These are phyloP conservation scores for Neria commutata DNA, from an alignment of 2,888 invertebrate genomes.

Conservation along the genomic window DNA sequence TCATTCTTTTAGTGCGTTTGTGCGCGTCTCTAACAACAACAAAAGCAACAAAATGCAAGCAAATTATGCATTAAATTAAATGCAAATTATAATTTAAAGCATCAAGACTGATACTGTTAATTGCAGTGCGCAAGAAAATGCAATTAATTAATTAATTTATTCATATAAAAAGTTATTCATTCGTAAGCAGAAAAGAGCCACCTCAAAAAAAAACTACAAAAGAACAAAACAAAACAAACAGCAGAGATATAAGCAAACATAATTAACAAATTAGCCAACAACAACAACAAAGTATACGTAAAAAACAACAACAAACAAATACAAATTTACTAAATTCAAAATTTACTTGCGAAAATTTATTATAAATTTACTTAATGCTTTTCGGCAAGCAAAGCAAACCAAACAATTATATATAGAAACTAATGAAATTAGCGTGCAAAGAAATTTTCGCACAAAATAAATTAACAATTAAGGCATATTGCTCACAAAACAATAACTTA, in stretches of 20 bases:
- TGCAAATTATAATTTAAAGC: slow-evolving; percentile 32
- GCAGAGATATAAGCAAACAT: slow-evolving; percentile 12
- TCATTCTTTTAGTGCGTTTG: slow-evolving; percentile 14
- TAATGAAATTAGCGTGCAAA: slow-evolving; percentile 24
- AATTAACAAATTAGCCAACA: slow-evolving; percentile 27
- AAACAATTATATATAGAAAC: slow-evolving; percentile 31
- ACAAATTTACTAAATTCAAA: slow-evolving; percentile 28
- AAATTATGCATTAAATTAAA: slow-evolving; percentile 24
- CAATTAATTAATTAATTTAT: too few species aligned
- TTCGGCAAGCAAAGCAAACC: slow-evolving; percentile 33
- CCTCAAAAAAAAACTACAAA: slow-evolving; percentile 28
- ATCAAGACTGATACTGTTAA: slow-evolving; percentile 52
- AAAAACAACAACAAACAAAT: slow-evolving; percentile 39
- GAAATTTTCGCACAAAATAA: slow-evolving; percentile 10
- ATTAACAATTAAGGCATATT: slow-evolving; percentile 43
- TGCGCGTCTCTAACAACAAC: slow-evolving; percentile 28
- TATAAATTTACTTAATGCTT: too few species aligned
- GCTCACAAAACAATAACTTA: slow-evolving; percentile 44
- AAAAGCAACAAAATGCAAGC: slow-evolving; percentile 28
- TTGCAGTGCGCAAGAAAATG: too few species aligned
- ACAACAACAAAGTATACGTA: slow-evolving; percentile 60
- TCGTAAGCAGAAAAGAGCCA: too few species aligned
- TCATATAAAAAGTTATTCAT: too few species aligned
- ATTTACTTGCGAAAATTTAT: slow-evolving; percentile 19
- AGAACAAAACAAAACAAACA: slow-evolving; percentile 7